Evolutionary conservation across 2,888 invertebrate genomes (phyloP).

Genomic region (Lepetodrilus schrolli): DNA sequence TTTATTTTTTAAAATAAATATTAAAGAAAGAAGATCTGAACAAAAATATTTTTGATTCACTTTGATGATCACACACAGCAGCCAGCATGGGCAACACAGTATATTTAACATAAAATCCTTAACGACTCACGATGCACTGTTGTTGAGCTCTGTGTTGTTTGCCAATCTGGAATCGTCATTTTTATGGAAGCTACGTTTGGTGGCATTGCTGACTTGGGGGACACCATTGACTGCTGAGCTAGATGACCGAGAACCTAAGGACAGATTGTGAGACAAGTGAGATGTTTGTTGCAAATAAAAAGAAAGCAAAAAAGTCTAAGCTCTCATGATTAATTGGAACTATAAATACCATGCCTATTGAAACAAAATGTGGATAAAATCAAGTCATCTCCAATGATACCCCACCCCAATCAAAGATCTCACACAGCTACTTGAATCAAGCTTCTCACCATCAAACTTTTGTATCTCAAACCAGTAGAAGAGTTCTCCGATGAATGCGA

Average conservation of each 20-base stretch:
- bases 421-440: too few species aligned
- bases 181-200: constrained; percentile 71
- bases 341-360: too few species aligned
- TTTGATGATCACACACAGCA: not conserved
- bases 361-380: too few species aligned
- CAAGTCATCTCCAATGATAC: too few species aligned
- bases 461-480: constrained; percentile 92
- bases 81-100: not conserved
- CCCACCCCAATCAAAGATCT: too few species aligned
- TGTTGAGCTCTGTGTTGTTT: constrained; percentile 43
- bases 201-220: constrained; percentile 66
- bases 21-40: not conserved
- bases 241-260: constrained; percentile 31
- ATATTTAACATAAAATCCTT: not conserved
- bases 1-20: not conserved
- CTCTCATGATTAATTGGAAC: too few species aligned
- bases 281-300: too few species aligned
- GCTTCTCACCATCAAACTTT: not conserved
- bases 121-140: constrained; percentile 34
- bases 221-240: constrained; percentile 31
- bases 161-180: constrained; percentile 19
- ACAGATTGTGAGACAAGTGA: too few species aligned
- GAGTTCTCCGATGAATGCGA: constrained; percentile 93
- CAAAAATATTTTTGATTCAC: not conserved
- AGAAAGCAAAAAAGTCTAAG: too few species aligned